These are phyloP conservation scores for Cecropterus lyciades DNA, from an alignment of 1,140 invertebrate genomes.

Conservation along the genomic window DNA sequence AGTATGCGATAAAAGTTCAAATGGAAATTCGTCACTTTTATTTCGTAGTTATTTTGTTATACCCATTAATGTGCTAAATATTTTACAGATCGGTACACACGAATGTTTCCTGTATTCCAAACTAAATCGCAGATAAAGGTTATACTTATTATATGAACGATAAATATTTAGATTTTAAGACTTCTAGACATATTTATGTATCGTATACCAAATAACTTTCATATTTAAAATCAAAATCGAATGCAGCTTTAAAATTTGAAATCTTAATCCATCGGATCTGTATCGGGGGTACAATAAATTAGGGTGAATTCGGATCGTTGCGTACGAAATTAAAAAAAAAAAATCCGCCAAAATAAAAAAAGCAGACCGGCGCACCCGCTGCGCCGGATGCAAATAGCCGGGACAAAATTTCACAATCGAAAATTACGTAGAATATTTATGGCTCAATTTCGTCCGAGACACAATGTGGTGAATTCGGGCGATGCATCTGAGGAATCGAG, in stretches of 20 bases:
- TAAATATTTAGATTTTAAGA: too few relatives aligned
- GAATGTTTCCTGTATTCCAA: too few relatives aligned
- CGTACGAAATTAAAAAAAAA: too few relatives aligned
- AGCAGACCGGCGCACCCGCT: constrained; percentile 20
- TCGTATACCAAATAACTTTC: too few relatives aligned
- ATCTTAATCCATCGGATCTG: constrained; percentile 25
- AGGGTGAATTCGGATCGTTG: neutral
- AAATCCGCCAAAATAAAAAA: constrained; percentile 14
- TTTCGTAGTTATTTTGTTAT: too few relatives aligned
- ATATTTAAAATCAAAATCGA: constrained; percentile 23
- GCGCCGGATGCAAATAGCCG: constrained; percentile 32
- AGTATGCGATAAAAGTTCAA: too few relatives aligned
- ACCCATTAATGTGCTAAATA: too few relatives aligned
- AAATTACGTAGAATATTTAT: constrained; percentile 74
- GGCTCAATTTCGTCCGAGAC: constrained; percentile 62
- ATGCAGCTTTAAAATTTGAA: constrained; percentile 22
- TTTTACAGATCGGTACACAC: too few relatives aligned
- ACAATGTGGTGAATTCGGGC: constrained; percentile 53
- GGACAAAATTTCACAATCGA: constrained; percentile 60
- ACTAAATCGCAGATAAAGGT: too few relatives aligned
- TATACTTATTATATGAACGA: too few relatives aligned
- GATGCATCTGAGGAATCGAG: constrained; percentile 53
- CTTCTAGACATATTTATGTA: too few relatives aligned
- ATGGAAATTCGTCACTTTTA: too few relatives aligned
- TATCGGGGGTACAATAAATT: constrained; percentile 27